Conservation (phyloP, 1,140 invertebrate genomes). For the Homalodisca vitripennis region DNA sequence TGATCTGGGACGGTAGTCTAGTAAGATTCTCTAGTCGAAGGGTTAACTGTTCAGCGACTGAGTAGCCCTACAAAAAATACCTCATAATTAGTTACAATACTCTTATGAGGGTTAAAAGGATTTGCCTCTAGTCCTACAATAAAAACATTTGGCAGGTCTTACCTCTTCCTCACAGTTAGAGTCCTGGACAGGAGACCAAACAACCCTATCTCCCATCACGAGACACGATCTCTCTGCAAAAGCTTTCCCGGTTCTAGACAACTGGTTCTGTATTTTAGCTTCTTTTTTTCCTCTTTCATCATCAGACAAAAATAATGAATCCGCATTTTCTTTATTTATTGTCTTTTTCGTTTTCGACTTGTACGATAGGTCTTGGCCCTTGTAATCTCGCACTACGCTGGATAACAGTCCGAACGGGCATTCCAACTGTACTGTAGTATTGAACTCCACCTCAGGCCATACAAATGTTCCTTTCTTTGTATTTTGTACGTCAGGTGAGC, state of each 20-base stretch:
- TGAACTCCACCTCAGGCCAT: slow-evolving; percentile 43
- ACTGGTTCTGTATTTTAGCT: neutral
- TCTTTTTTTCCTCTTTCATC: neutral
- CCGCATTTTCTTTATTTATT: slow-evolving; percentile 5
- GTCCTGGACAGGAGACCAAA: slow-evolving; percentile 33
- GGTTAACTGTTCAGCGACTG: slow-evolving; percentile 37
- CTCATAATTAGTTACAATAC: neutral
- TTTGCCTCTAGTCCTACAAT: neutral
- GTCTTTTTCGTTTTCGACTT: slow-evolving; percentile 5
- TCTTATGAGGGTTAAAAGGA: neutral
- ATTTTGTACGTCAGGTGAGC: slow-evolving; percentile 37
- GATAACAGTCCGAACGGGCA: slow-evolving; percentile 41
- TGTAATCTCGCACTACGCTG: neutral
- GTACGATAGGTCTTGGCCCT: neutral
- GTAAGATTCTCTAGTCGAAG: slow-evolving; percentile 39
- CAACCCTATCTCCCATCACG: slow-evolving; percentile 35
- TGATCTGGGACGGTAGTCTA: slow-evolving; percentile 37
- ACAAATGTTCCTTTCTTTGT: slow-evolving; percentile 42
- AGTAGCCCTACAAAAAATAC: slow-evolving; percentile 35
- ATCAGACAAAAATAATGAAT: no score
- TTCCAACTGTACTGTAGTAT: slow-evolving; percentile 34
- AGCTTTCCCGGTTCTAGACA: slow-evolving; percentile 25
- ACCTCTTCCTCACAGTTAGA: slow-evolving; percentile 40
- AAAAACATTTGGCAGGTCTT: neutral
- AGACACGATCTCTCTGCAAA: slow-evolving; percentile 36